Evolutionary conservation across 2,113 vertebrate genomes (phyloP).

Genomic region (Tautogolabrus adspersus): DNA sequence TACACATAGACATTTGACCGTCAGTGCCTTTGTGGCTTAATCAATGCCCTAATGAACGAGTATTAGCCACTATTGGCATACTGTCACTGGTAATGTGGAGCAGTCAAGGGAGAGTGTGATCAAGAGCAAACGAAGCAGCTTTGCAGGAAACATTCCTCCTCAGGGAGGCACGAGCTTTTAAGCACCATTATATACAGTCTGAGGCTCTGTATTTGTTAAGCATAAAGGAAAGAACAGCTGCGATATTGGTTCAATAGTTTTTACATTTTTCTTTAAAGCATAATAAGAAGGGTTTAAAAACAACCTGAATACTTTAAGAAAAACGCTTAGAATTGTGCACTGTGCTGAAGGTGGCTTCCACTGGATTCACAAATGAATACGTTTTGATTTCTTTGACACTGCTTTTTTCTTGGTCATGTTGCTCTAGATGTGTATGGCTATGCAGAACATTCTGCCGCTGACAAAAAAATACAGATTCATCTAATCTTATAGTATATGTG

Average conservation of each 20-base stretch:
- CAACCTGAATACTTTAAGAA: too few relatives aligned
- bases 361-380: too few relatives aligned
- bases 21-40: conserved; percentile 60
- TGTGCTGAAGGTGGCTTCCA: too few relatives aligned
- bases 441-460: too few relatives aligned
- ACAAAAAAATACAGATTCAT: too few relatives aligned
- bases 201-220: conserved; percentile 20
- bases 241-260: not conserved
- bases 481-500: too few relatives aligned
- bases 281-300: too few relatives aligned
- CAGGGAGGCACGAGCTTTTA: conserved; percentile 57
- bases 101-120: conserved; percentile 59
- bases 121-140: conserved; percentile 63
- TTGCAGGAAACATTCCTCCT: conserved; percentile 65
- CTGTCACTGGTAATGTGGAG: conserved; percentile 71
- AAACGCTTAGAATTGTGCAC: too few relatives aligned
- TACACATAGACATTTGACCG: conserved; percentile 44
- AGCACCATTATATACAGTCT: conserved; percentile 42
- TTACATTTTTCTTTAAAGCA: not conserved
- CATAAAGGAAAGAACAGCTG: conserved; percentile 14
- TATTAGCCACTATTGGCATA: conserved; percentile 74
- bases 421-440: not conserved
- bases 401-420: not conserved
- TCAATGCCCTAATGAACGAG: conserved; percentile 76
- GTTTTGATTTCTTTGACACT: not conserved